phyloP scores from a whole-genome alignment of 2,113 vertebrate species.

The Gila orcuttii region DNA sequence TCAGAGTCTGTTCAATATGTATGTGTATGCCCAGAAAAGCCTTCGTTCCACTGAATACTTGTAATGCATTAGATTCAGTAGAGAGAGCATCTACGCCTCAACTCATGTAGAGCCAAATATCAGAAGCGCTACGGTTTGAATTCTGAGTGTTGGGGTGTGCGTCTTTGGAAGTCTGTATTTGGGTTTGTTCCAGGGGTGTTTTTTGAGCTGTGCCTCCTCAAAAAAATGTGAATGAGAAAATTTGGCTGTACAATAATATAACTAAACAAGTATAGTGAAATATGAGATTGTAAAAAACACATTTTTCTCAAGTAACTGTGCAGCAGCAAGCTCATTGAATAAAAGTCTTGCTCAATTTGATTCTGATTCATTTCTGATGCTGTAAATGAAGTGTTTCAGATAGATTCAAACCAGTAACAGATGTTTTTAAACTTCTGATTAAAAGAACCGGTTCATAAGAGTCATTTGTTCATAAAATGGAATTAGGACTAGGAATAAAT shows the following conservation, averaged over 20 bases:
- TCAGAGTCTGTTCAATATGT: constrained; percentile 37
- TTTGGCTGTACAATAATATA: neutral
- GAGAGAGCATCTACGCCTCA: constrained; percentile 5
- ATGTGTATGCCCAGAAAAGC: constrained; percentile 31
- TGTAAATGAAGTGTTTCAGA: neutral
- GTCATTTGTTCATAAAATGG: neutral
- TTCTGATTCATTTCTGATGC: neutral
- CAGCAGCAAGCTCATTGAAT: neutral
- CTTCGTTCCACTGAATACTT: constrained; percentile 30
- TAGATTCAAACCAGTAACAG: neutral
- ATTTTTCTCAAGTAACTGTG: neutral
- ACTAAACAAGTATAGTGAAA: neutral
- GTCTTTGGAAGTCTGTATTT: neutral
- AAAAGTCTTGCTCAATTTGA: neutral
- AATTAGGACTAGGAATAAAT: no score
- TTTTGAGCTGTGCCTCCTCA: neutral
- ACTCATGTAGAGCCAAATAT: constrained; percentile 30
- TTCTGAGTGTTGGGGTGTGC: constrained; percentile 2
- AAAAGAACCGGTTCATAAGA: neutral
- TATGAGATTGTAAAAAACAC: neutral
- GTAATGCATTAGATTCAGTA: constrained; percentile 35
- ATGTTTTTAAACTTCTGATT: neutral
- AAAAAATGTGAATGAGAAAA: neutral
- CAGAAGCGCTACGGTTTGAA: constrained; percentile 2
- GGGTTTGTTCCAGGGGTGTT: neutral